Evolutionary conservation across 2,113 vertebrate genomes (phyloP).

Genomic region (Brienomyrus brachyistius): DNA sequence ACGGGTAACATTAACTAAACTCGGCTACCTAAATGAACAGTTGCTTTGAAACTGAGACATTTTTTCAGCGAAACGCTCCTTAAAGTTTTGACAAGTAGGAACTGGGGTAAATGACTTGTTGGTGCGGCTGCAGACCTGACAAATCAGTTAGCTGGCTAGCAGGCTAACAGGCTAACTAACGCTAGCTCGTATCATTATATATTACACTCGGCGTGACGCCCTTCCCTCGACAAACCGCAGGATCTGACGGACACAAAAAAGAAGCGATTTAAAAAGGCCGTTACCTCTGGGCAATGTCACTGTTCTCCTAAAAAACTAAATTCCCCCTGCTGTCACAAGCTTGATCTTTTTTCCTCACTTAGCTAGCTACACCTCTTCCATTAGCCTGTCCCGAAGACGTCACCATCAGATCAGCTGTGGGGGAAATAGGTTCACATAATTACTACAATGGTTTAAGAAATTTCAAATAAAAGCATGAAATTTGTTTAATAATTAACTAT

Average conservation of each 20-base stretch:
- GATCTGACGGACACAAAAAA: background rate
- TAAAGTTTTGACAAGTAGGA: background rate
- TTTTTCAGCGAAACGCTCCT: background rate
- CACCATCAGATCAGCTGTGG: constrained; percentile 41
- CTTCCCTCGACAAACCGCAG: background rate
- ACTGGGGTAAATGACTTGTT: background rate
- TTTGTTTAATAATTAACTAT: background rate
- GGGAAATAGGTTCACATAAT: background rate
- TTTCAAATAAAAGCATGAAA: background rate
- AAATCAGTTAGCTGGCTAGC: constrained; percentile 24
- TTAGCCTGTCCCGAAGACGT: constrained; percentile 45
- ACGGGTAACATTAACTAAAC: background rate
- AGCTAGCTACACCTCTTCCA: constrained; percentile 54
- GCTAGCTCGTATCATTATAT: constrained; percentile 30
- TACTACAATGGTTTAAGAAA: background rate
- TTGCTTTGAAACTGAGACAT: background rate
- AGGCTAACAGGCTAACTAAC: constrained; percentile 27
- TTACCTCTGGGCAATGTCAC: constrained; percentile 53
- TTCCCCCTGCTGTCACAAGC: constrained; percentile 65
- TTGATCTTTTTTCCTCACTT: constrained; percentile 51
- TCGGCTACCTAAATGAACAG: background rate
- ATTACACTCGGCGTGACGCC: constrained; percentile 21
- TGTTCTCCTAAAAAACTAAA: constrained; percentile 51
- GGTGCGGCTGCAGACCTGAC: constrained; percentile 6
- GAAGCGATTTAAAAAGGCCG: constrained; percentile 26